Base-by-base conservation (phyloP, 2,888 invertebrate genomes). In the Noctua fimbriata region DNA sequence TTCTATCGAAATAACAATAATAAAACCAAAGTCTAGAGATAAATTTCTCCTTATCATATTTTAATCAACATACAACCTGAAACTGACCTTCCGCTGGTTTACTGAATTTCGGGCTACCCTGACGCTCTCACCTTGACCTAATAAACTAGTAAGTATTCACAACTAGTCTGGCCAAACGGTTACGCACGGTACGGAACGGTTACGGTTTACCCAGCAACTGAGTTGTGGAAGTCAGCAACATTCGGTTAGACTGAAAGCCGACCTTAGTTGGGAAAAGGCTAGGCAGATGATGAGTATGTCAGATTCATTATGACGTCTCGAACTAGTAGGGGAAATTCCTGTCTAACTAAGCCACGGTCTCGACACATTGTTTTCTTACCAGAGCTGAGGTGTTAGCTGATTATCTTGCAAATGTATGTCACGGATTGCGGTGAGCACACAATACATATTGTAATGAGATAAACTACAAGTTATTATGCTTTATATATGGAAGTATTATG, bases 361-460 rank as follows among this genome's bases (percentile, higher is more conserved):
- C 44, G 10, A 16, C 47, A 16, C 36, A 0, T 85, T 55, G 28
- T 80, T 49, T 55, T 63, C 49, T 60, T 69, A 55, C 36, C 14
- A 66, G 78, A 49, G 28, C 24, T 41, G 2, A 28, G 32, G 12
- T 74, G 41, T n/a, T 44, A 32, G 24, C 47, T 55, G 78, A 84
- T 84, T 86, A 86, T 84, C 86, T 86, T 69, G 47, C 52, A 69
- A 82, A 86, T 83, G 74, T 78, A 28, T 86, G 84, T 82, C 86
- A 83, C 52, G 86, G 73, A 69, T 77, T 18, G 65, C 66, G 65
- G 76, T 72, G 65, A 24, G 78, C 10, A 72, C 69, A 84, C 78
- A 86, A 84, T 78, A 44, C 58, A 16, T 65, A 72, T 72, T 78
- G 52, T 73, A 65, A 60, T 32, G 28, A 74, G 83, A 86, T 78